These are phyloP conservation scores for Cherax destructor DNA, from an alignment of 1,140 invertebrate species.

Conservation along the genomic window DNA sequence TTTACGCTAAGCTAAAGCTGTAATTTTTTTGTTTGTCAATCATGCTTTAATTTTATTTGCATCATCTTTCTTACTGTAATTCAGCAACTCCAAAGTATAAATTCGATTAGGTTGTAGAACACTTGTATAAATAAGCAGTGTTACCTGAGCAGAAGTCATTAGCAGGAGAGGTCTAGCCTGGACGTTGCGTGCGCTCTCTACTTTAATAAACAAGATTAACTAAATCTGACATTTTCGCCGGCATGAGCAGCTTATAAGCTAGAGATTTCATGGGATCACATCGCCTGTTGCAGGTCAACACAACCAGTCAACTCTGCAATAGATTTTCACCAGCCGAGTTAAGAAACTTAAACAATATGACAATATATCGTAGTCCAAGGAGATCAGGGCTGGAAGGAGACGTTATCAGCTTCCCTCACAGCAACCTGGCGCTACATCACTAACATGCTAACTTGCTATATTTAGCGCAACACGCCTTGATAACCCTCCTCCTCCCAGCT, in stretches of 20 bases:
- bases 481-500: neutral
- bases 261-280: neutral
- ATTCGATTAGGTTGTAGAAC: neutral
- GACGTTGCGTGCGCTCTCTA: neutral
- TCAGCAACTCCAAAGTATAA: too few relatives aligned
- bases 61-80: too few relatives aligned
- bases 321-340: too few relatives aligned
- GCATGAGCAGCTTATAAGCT: neutral
- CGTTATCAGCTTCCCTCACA: neutral
- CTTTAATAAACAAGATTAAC: conserved; percentile 5
- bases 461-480: neutral
- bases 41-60: too few relatives aligned
- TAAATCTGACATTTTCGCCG: neutral
- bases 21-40: too few relatives aligned
- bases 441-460: neutral
- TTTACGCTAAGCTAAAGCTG: too few relatives aligned
- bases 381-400: too few relatives aligned
- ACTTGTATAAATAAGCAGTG: too few relatives aligned
- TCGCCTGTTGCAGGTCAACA: neutral
- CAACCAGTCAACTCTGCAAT: too few relatives aligned
- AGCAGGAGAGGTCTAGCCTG: neutral
- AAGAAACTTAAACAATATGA: too few relatives aligned
- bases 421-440: neutral
- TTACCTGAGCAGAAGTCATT: neutral
- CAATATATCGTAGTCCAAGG: too few relatives aligned